Conservation (phyloP, 2,113 vertebrate genomes). For the Haemorhous mexicanus region DNA sequence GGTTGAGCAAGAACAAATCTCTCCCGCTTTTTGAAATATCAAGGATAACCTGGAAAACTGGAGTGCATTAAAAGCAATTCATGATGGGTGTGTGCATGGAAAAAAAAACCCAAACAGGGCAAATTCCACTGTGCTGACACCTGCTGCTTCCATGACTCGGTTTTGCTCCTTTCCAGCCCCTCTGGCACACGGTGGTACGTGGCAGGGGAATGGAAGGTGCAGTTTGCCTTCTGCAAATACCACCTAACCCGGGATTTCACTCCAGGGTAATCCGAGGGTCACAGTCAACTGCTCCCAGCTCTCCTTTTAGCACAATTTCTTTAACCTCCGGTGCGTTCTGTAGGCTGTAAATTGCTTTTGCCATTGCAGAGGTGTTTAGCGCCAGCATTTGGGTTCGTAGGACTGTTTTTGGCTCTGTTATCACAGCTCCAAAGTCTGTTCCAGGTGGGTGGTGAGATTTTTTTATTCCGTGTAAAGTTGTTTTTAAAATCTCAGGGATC, state of each 20-base stretch:
- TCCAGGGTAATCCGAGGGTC: not conserved
- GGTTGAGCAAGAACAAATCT: not conserved
- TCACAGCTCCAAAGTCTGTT: not conserved
- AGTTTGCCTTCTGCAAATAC: not conserved
- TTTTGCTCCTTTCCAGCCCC: not conserved
- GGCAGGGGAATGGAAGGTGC: not conserved
- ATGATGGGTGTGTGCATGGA: not conserved
- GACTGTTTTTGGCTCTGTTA: not conserved
- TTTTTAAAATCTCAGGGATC: not conserved
- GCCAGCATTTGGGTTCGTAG: rapidly evolving
- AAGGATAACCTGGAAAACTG: not conserved
- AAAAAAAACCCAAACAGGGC: not conserved
- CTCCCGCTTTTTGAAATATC: not conserved
- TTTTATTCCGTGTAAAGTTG: not conserved
- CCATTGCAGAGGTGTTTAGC: not conserved
- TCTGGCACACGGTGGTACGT: not conserved
- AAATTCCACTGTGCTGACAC: not conserved
- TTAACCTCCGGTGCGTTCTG: rapidly evolving
- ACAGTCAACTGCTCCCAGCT: not conserved
- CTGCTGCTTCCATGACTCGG: not conserved
- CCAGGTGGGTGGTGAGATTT: not conserved
- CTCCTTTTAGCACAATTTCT: not conserved
- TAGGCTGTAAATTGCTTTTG: not conserved
- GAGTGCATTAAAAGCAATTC: not conserved
- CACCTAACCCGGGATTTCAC: not conserved